Evolutionary conservation across 2,888 invertebrate species (phyloP).

Genomic region (Sacculina carcini): DNA sequence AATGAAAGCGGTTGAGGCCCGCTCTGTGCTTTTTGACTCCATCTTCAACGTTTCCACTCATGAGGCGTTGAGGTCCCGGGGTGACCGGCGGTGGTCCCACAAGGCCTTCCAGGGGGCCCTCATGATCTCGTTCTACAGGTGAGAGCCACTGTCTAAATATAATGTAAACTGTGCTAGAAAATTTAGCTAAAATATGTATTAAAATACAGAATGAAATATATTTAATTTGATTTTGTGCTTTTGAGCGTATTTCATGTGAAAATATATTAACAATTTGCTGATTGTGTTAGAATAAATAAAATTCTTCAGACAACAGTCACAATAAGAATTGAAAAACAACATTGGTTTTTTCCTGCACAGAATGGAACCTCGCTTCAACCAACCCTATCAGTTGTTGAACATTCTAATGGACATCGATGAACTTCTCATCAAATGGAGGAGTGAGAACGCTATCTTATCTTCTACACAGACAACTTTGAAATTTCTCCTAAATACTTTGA

Average conservation of each 20-base stretch:
- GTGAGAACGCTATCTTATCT: conserved; percentile 32
- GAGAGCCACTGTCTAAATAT: too few relatives aligned
- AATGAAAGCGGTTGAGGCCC: conserved; percentile 44
- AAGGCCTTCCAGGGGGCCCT: conserved; percentile 84
- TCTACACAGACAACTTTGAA: neutral
- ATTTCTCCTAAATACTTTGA: neutral
- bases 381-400: conserved; percentile 81
- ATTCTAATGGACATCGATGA: conserved; percentile 95
- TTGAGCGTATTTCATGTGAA: too few relatives aligned
- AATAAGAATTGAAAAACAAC: too few relatives aligned
- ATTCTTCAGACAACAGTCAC: too few relatives aligned
- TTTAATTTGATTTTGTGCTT: too few relatives aligned
- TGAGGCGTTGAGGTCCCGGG: conserved; percentile 51
- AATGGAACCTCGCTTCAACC: conserved; percentile 89
- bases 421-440: conserved; percentile 93
- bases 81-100: conserved; percentile 67
- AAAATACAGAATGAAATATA: too few relatives aligned
- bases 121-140: conserved; percentile 82
- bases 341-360: too few relatives aligned
- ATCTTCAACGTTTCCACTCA: conserved; percentile 66
- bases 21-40: conserved; percentile 58
- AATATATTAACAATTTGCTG: too few relatives aligned
- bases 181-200: too few relatives aligned
- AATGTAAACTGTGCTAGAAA: too few relatives aligned
- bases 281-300: too few relatives aligned